A percentile compares a stretch with the other conserved stretches of the same genome.
phyloP scores from a whole-genome alignment of 2,113 vertebrate species.

The Ascaphus truei region DNA sequence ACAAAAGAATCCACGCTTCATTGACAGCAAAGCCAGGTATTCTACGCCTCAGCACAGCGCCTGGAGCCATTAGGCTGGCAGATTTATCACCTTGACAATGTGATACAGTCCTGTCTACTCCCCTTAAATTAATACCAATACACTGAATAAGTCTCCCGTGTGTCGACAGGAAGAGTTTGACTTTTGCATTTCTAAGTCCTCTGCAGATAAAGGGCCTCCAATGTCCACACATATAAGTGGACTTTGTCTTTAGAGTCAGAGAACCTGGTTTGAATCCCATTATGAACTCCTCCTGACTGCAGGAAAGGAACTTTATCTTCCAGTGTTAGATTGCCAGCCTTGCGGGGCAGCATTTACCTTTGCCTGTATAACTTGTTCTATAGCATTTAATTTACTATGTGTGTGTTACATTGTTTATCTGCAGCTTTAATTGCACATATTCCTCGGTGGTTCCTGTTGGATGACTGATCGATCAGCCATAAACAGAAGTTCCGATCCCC shows the following conservation, averaged over 20 bases:
- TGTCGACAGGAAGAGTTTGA: background rate
- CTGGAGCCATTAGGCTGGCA: conserved; percentile 11
- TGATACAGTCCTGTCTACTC: conserved; percentile 7
- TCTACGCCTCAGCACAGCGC: conserved; percentile 10
- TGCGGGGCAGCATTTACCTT: too few relatives aligned
- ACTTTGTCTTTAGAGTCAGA: too few relatives aligned
- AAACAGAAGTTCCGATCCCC: background rate
- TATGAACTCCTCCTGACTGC: too few relatives aligned
- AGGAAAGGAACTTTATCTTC: too few relatives aligned
- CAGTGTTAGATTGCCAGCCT: too few relatives aligned
- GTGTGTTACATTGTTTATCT: too few relatives aligned
- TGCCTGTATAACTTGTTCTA: too few relatives aligned
- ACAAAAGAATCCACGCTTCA: conserved; percentile 24
- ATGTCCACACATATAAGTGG: too few relatives aligned
- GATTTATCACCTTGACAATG: conserved; percentile 16
- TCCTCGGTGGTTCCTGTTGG: too few relatives aligned
- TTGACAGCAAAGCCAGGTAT: conserved; percentile 21
- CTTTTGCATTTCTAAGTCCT: background rate
- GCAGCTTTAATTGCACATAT: too few relatives aligned
- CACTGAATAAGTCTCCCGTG: conserved; percentile 3
- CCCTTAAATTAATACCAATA: conserved; percentile 12
- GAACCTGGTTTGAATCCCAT: too few relatives aligned
- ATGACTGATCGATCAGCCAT: background rate
- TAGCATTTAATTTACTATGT: too few relatives aligned
- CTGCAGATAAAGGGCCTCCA: background rate